Evolutionary conservation across 2,888 invertebrate species (phyloP), one percentile per base, ranked within the genome.

Genomic region (Drosophila leonis): DNA sequence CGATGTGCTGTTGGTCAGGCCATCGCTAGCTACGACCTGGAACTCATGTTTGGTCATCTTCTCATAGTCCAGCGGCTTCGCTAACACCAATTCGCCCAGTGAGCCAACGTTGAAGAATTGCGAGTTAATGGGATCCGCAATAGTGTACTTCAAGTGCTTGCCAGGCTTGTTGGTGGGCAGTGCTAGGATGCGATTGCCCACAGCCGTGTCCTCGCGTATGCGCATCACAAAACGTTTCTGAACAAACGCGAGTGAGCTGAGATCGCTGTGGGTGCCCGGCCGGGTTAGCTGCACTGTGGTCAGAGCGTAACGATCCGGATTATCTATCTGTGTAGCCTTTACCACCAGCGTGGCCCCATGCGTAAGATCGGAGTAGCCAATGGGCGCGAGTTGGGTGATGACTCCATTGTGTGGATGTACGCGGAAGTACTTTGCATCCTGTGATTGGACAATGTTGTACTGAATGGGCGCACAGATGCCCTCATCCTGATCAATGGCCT

Each of bases 301-400:
- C 69, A 98, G 94, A 0, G 98, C 97, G 92, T 97, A 97, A 60
- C 97, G 95, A 93, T 98, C 98, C 0, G 96, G 94, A 94, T 98
- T 98, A 93, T 98, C 97, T 70, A 95, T 94, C 91, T 97, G 97
- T 1, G 95, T 96, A 10, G 96, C 97, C 95, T 97, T 96, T 20
- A 98, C 95, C 55, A 98, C 97, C 41, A 98, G 93, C 2, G 97
- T 97, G 37, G 96, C 95, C 0, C 97, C 96, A 81, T 95, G 95
- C 13, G 94, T 91, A 8, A 96, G 93, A 75, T 95, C 95, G 1
- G 91, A 82, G 66, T 91, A 89, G 5, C 90, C 91, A 33, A 93
- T 91, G 9, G 91, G 91, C 2, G 91, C 90, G 1, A 92, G 78
- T n/a, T 93, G 76, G 0, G 91, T 92, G 13, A 93, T 91, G 0